phyloP scores from a whole-genome alignment of 1,140 invertebrate species.

The Leptoteleia sp. region DNA sequence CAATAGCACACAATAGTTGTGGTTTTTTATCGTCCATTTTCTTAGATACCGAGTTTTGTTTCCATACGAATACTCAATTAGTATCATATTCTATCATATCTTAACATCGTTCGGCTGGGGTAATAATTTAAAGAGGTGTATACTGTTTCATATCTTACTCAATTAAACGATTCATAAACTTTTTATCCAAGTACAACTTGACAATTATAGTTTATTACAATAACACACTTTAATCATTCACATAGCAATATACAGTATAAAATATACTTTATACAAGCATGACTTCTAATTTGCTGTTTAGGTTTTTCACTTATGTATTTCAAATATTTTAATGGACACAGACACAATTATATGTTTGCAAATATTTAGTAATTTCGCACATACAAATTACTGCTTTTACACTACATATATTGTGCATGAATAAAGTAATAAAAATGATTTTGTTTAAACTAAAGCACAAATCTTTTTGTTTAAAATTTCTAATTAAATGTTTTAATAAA shows the following conservation, averaged over 20 bases:
- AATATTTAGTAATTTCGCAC: background rate
- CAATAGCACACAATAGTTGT: too few relatives aligned
- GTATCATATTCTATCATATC: constrained; percentile 22
- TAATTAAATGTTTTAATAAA: too few relatives aligned
- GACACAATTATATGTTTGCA: background rate
- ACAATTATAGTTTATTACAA: constrained; percentile 20
- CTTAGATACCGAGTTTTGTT: too few relatives aligned
- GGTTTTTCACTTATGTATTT: constrained; percentile 15
- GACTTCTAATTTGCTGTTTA: constrained; percentile 1
- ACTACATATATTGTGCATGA: background rate
- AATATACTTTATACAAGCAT: constrained; percentile 23
- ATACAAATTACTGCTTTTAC: too few relatives aligned
- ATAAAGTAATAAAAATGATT: too few relatives aligned
- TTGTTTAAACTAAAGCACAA: too few relatives aligned
- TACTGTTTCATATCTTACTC: constrained; percentile 12
- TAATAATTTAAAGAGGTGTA: constrained; percentile 14
- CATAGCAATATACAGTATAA: constrained; percentile 14
- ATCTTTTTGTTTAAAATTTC: too few relatives aligned
- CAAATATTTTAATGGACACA: background rate
- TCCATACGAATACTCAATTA: background rate
- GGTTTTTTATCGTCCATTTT: too few relatives aligned
- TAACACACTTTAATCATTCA: constrained; percentile 9
- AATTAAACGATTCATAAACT: constrained; percentile 16
- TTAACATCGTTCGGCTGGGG: constrained; percentile 20
- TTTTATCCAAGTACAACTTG: constrained; percentile 14